phyloP scores from a whole-genome alignment of 2,888 invertebrate species.

The Glyphotaelius pellucidus region DNA sequence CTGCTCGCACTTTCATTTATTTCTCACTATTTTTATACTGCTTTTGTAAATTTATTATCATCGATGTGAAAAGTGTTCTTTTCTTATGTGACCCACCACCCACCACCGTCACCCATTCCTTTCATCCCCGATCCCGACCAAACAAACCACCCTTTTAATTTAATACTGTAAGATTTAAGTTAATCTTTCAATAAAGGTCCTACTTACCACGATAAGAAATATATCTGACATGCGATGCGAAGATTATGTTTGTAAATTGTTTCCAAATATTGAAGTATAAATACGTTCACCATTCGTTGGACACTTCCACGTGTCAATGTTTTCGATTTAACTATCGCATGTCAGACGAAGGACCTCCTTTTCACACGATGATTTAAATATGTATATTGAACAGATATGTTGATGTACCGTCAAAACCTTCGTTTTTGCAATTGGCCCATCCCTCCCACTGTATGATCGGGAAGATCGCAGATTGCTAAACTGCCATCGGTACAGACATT shows the following conservation, averaged over 20 bases:
- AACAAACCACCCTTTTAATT: neutral
- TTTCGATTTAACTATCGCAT: conserved; percentile 38
- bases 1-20: conserved; percentile 80
- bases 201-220: neutral
- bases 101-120: neutral
- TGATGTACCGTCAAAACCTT: conserved; percentile 72
- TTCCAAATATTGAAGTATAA: neutral
- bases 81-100: conserved; percentile 37
- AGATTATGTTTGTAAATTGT: conserved; percentile 29
- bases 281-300: neutral
- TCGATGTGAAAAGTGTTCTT: conserved; percentile 63
- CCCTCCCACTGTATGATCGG: conserved; percentile 75
- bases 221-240: conserved; percentile 47
- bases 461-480: conserved; percentile 26
- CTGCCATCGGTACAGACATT: conserved; percentile 28
- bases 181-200: conserved; percentile 18
- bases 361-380: conserved; percentile 63
- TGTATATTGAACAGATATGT: conserved; percentile 49
- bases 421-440: conserved; percentile 79
- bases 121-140: conserved; percentile 5
- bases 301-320: neutral
- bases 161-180: conserved; percentile 13
- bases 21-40: conserved; percentile 61
- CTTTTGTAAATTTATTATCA: conserved; percentile 63
- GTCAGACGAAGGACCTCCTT: conserved; percentile 40